These are phyloP conservation scores for Cylindroiulus punctatus DNA, from an alignment of 2,888 invertebrate species.

Conservation along the genomic window DNA sequence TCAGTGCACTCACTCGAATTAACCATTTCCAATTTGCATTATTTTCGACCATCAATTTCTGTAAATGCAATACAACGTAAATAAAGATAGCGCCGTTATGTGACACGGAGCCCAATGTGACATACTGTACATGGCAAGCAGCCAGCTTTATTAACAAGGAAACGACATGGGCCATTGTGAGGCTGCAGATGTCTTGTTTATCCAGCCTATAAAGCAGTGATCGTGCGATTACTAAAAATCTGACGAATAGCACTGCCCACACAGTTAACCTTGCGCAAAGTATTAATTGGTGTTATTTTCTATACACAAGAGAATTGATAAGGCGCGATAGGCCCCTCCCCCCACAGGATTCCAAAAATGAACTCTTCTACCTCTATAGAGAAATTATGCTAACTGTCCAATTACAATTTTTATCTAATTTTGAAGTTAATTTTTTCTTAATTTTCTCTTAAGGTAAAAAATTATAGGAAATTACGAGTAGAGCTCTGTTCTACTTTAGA, in stretches of 20 bases:
- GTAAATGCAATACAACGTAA: not conserved
- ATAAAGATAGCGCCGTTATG: not conserved
- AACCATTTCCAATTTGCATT: not conserved
- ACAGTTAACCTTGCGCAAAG: not conserved
- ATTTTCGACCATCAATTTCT: not conserved
- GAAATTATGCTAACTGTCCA: too few species aligned
- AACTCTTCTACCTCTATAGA: too few species aligned
- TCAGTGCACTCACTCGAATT: not conserved
- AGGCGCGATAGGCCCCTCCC: too few species aligned
- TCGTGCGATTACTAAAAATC: not conserved
- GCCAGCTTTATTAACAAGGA: not conserved
- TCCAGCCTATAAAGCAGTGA: not conserved
- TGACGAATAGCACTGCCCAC: not conserved
- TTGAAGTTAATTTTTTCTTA: too few species aligned
- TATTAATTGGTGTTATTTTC: not conserved
- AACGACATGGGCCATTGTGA: not conserved
- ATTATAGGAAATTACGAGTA: too few species aligned
- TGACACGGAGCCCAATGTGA: too few species aligned
- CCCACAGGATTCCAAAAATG: too few species aligned
- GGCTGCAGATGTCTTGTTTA: not conserved
- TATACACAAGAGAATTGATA: not conserved
- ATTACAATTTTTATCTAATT: too few species aligned
- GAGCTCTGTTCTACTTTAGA: too few species aligned
- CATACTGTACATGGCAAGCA: not conserved
- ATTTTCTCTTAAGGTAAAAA: too few species aligned